Conservation (phyloP, 2,888 invertebrate species). For the Mesorhabditis belari region DNA sequence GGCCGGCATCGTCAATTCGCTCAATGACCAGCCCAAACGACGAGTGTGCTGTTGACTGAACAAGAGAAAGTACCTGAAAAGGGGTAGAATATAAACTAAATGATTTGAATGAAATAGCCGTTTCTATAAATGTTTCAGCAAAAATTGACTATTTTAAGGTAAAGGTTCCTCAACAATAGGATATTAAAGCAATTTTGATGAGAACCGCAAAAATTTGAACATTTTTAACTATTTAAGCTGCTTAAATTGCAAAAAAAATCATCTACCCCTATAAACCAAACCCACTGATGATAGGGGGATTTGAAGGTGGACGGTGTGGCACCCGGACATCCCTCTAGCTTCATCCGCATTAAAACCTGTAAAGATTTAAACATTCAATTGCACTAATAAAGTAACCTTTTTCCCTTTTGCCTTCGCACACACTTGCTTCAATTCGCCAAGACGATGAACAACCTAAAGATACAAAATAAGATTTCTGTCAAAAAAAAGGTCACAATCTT, state of each 20-base stretch:
- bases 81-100: not conserved
- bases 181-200: too few species aligned
- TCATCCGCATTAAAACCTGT: conserved; percentile 17
- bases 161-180: too few species aligned
- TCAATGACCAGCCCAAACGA: conserved; percentile 84
- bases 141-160: too few species aligned
- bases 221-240: not conserved
- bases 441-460: conserved; percentile 72
- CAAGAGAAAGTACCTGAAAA: conserved; percentile 73
- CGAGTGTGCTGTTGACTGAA: conserved; percentile 92
- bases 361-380: too few species aligned
- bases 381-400: conserved; percentile 58
- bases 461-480: too few species aligned
- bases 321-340: conserved; percentile 29
- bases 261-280: not conserved
- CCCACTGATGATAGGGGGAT: conserved; percentile 20
- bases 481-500: too few species aligned
- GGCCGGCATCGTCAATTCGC: conserved; percentile 53
- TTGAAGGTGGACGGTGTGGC: conserved; percentile 25
- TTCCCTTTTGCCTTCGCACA: conserved; percentile 20
- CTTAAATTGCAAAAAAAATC: not conserved
- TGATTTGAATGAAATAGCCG: too few species aligned
- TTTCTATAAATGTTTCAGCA: too few species aligned
- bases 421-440: conserved; percentile 79
- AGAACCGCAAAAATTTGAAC: too few species aligned